A percentile compares a stretch with the other conserved stretches of the same genome.
These are phyloP conservation scores for Gobiocypris rarus DNA, from an alignment of 2,113 vertebrate genomes.

Conservation along the genomic window DNA sequence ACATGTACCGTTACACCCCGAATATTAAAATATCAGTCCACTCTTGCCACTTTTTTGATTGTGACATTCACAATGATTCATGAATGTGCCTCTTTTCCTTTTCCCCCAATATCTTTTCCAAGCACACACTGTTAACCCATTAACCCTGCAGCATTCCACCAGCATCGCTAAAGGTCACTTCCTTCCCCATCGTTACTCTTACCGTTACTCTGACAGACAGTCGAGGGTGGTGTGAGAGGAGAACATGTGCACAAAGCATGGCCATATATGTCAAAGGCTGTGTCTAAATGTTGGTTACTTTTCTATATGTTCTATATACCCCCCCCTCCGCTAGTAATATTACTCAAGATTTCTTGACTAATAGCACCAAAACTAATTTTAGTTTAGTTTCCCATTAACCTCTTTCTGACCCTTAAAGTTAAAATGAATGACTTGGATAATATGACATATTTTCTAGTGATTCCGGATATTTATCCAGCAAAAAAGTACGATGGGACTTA, in stretches of 20 bases:
- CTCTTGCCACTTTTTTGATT: neutral
- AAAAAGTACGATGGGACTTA: neutral
- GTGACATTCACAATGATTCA: neutral
- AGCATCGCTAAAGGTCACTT: slow-evolving; percentile 4
- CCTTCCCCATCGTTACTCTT: too few species aligned
- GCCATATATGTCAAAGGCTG: neutral
- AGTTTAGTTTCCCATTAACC: neutral
- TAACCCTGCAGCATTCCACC: neutral
- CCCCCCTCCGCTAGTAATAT: too few species aligned
- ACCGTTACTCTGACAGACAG: neutral
- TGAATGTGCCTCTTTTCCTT: neutral
- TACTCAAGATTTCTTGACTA: neutral
- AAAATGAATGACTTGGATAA: too few species aligned
- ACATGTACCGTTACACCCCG: too few species aligned
- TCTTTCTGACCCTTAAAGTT: neutral
- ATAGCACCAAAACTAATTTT: neutral
- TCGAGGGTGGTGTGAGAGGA: neutral
- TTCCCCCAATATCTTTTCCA: neutral
- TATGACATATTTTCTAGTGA: neutral
- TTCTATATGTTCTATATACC: too few species aligned
- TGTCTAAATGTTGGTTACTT: neutral
- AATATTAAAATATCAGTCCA: too few species aligned
- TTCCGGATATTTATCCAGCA: neutral
- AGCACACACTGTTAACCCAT: neutral
- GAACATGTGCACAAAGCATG: neutral